Base-by-base conservation (phyloP, 2,113 vertebrate genomes). In the Fulmarus glacialis region DNA sequence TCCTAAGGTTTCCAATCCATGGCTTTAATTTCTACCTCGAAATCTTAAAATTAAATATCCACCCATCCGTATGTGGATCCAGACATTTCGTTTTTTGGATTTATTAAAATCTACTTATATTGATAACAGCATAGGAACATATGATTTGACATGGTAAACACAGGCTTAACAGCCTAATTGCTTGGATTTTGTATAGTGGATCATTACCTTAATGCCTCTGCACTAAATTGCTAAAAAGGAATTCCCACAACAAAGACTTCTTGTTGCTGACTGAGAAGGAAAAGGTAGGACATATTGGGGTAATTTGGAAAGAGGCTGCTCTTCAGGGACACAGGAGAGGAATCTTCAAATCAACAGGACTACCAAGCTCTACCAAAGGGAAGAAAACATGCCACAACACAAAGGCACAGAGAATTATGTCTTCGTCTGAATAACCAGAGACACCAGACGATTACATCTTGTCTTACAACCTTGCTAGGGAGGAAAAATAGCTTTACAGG, bases 161-260 rank as follows among this genome's bases (percentile, higher is more conserved):
- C 50, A 84, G 78, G 72, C 93, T 87, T 93, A 82, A 29, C 84
- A 71, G 81, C 50, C 24, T 84, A 91, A 93, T 84, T 82, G 60
- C 78, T 58, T 5, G 19, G 81, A 56, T 66, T 82, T 40, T 62
- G 64, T 22, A 55, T 2, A 53, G 68, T 17, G 34, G 52, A 72
- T 90, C 70, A 16, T 93, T 60, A 82, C 38, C 58, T 38, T 89
- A 72, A 87, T 71, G 42, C 40, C 68, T 78, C 80, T 79, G 73
- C 73, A 84, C 59, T 30, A 22, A 56, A 91, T 17, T 3, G 80
- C 77, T 73, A 17, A 53, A 74, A 1, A 9, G 42, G 40, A 89
- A 93, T 84, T 93, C 67, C 87, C 67, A 62, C 29, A 88, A 62
- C 34, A 52, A 48, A 78, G 73, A 56, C 48, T 52, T 29, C 26